phyloP scores from a whole-genome alignment of 2,113 vertebrate species.

The Alethe castanea region DNA sequence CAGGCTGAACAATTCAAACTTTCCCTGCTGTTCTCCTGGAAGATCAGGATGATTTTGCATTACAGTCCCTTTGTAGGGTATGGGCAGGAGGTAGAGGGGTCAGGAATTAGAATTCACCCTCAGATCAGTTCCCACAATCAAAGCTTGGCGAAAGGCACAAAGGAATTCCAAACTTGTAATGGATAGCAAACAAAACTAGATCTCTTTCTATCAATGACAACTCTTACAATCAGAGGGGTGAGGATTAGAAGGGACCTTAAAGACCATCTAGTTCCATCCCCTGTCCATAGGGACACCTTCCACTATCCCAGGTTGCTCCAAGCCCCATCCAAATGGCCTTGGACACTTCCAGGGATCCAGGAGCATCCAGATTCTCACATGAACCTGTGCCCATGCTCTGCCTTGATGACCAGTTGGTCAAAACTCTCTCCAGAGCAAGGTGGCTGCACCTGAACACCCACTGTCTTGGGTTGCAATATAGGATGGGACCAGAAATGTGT shows the following conservation, averaged over 20 bases:
- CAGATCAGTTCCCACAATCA: neutral
- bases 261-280: fast-evolving
- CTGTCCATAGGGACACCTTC: neutral
- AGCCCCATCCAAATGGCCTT: fast-evolving
- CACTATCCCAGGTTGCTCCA: fast-evolving
- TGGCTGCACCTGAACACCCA: neutral
- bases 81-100: neutral
- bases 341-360: neutral
- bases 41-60: neutral
- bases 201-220: neutral
- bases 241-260: neutral
- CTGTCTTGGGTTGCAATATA: too few relatives aligned
- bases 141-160: neutral
- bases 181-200: neutral
- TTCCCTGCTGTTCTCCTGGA: neutral
- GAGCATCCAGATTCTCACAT: neutral
- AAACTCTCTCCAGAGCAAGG: neutral
- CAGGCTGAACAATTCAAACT: neutral
- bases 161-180: neutral
- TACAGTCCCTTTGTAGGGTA: neutral
- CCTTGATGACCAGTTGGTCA: neutral
- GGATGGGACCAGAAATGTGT: too few relatives aligned
- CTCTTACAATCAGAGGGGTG: neutral
- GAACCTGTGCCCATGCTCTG: neutral
- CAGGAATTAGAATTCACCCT: neutral